Percentiles rank a stretch among this genome's conserved stretches.
Conservation (phyloP, 1,140 invertebrate species). For the Camponotus vicinus region DNA sequence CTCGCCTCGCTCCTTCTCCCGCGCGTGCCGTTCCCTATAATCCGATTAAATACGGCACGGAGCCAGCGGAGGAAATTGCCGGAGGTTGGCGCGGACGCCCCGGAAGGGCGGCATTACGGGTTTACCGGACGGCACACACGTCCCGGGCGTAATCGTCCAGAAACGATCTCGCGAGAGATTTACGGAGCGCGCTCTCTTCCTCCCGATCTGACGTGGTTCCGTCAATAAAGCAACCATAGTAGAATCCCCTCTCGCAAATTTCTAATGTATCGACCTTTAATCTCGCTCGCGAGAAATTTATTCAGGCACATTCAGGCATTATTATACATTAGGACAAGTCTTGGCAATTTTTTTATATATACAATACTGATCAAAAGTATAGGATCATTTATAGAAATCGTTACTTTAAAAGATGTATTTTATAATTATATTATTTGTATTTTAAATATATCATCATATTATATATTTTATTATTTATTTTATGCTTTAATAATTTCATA, state of each 20-base stretch:
- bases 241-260: not conserved
- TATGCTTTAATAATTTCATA: no score
- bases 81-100: constrained; percentile 12
- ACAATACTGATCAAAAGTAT: no score
- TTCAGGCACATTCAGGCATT: not conserved
- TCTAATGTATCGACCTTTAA: not conserved
- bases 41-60: constrained; percentile 63
- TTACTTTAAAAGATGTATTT: no score
- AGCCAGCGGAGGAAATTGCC: constrained; percentile 44
- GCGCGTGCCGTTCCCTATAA: constrained; percentile 54
- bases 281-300: not conserved
- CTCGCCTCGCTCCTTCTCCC: not conserved
- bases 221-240: constrained; percentile 28
- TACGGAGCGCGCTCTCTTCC: constrained; percentile 7
- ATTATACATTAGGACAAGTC: not conserved
- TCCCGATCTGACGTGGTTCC: constrained; percentile 9
- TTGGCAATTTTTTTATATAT: not conserved
- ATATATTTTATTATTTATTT: no score
- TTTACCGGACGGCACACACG: constrained; percentile 48
- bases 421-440: no score
- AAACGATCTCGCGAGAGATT: constrained; percentile 44
- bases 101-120: constrained; percentile 56
- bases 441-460: no score
- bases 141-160: constrained; percentile 50
- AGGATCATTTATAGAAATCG: no score